Evolutionary conservation across 2,113 vertebrate genomes (phyloP), one percentile per base, ranked within the genome.

Genomic region (Silurus meridionalis): DNA sequence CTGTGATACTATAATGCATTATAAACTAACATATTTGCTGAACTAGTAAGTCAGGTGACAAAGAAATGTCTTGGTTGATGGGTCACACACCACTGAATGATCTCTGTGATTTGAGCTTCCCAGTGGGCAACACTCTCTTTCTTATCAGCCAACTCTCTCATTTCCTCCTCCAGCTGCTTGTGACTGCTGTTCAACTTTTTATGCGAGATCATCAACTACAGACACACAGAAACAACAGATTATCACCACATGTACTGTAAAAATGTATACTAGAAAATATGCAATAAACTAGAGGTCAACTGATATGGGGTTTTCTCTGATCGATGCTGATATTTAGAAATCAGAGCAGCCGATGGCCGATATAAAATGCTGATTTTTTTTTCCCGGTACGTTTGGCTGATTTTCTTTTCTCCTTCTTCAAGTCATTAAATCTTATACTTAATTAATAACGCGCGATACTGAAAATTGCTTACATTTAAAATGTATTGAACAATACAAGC

Each of bases 31-130:
- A 77, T 57, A 79, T 58, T 17, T 58, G 53, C 53, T 79, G 77
- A 19, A 79, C 52, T 78, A 55, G 6, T 57, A 78, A 78, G 52
- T 6, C 78, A 80, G 28, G 8, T 9, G 2, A 10, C 46, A 46
- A 11, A 60, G 55, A 80, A 46, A 60, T 23, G 19, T 61, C 17
- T 46, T 80, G 52, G 6, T 83, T 17, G 48, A 46, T 72, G n/a
- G 13, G 66, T 66, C 57, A 85, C 86, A 84, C 23, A 99, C 98
- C 98, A 99, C 74, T 99, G 98, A 92, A 99, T 99, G 93, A 99
- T 99, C 91, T 99, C 98, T 28, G 98, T 99, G 93, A 99, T 99
- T 72, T 99, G 98, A 83, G 98, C 98, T 93, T 99, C 98, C 98
- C 98, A 99, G 91, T 99, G 98, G 8, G 97, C 96, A 5, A 98